These are phyloP conservation scores for Brenthis ino DNA, from an alignment of 2,888 invertebrate genomes.

Conservation along the genomic window DNA sequence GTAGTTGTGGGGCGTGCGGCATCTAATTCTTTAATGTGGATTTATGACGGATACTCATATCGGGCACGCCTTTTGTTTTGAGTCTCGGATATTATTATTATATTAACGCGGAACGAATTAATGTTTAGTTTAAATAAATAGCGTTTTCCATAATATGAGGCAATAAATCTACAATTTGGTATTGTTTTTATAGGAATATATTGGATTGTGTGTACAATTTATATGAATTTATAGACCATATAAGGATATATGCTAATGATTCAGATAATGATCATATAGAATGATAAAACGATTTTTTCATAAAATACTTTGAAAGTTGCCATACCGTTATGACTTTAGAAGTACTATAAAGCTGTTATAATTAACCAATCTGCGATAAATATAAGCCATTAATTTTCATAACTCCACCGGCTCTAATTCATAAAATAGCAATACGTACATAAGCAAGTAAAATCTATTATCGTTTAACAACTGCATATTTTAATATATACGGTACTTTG, in stretches of 20 bases:
- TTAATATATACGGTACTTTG: conserved; percentile 11
- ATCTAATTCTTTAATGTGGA: conserved; percentile 70
- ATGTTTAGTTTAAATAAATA: conserved; percentile 16
- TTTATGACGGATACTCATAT: conserved; percentile 64
- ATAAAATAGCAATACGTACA: too few species aligned
- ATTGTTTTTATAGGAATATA: conserved; percentile 6
- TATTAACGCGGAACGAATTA: conserved; percentile 14
- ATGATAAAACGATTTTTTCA: too few species aligned
- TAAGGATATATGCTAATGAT: neutral
- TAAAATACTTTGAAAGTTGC: too few species aligned
- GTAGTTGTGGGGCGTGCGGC: conserved; percentile 66
- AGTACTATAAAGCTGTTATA: too few species aligned
- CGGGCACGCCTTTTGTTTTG: conserved; percentile 67
- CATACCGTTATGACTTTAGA: too few species aligned
- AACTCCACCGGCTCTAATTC: too few species aligned
- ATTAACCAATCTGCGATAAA: too few species aligned
- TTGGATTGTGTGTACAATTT: conserved; percentile 7
- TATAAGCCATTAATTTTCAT: too few species aligned
- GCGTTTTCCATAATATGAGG: neutral
- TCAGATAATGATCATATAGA: neutral
- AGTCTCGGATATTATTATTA: conserved; percentile 35
- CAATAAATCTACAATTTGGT: conserved; percentile 6
- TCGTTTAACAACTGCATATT: neutral
- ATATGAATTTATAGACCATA: neutral
- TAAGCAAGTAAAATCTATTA: too few species aligned